Evolutionary conservation across 2,888 invertebrate genomes (phyloP).

Genomic region (Cabera pusaria): DNA sequence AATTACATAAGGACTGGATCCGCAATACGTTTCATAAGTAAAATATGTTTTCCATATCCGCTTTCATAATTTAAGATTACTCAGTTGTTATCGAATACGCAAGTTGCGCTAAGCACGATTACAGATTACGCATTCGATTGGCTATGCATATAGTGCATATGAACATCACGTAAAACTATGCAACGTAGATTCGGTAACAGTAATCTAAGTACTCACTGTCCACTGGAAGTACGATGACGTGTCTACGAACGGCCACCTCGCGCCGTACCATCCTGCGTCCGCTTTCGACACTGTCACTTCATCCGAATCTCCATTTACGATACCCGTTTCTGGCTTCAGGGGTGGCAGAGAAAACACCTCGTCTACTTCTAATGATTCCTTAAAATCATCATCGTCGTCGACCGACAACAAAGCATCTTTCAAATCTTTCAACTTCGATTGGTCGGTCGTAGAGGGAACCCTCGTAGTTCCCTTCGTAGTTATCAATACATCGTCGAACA

Average conservation of each 20-base stretch:
- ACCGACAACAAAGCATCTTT: slow-evolving; percentile 71
- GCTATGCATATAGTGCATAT: slow-evolving; percentile 33
- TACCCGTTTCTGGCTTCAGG: slow-evolving; percentile 59
- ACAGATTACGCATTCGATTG: slow-evolving; percentile 32
- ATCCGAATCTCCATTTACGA: slow-evolving; percentile 55
- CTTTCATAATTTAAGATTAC: slow-evolving; percentile 44
- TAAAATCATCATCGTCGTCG: slow-evolving; percentile 76
- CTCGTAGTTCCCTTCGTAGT: slow-evolving; percentile 60
- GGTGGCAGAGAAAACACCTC: slow-evolving; percentile 75
- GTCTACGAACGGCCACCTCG: slow-evolving; percentile 86
- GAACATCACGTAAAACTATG: slow-evolving; percentile 40
- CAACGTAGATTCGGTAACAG: slow-evolving; percentile 25
- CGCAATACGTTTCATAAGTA: slow-evolving; percentile 42
- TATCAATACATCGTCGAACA: slow-evolving; percentile 64
- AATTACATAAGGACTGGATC: slow-evolving; percentile 40
- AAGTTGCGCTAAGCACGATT: slow-evolving; percentile 36
- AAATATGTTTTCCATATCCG: slow-evolving; percentile 41
- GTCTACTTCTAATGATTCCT: slow-evolving; percentile 72
- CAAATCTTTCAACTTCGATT: slow-evolving; percentile 61
- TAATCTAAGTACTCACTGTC: slow-evolving; percentile 86
- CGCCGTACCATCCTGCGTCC: slow-evolving; percentile 83
- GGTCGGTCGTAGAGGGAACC: slow-evolving; percentile 50
- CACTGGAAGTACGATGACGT: slow-evolving; percentile 86
- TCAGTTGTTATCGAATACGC: slow-evolving; percentile 39
- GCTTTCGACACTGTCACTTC: slow-evolving; percentile 73